Conservation (phyloP, 2,113 vertebrate genomes). For the Cyprinodon brontotheroides region DNA sequence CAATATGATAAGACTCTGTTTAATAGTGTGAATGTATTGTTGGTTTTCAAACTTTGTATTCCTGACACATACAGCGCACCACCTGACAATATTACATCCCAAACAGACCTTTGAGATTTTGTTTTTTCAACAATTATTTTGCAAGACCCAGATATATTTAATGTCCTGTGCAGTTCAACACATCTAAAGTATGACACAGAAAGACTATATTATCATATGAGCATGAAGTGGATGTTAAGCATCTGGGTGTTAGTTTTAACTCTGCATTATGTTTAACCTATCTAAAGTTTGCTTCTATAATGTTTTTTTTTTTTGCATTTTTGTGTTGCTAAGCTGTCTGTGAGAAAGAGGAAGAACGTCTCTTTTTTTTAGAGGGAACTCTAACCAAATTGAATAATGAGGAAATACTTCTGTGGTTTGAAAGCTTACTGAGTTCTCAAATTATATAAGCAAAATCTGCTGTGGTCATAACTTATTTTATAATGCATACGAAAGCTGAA, state of each 20-base stretch:
- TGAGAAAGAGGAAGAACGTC: conserved; percentile 18
- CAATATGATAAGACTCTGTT: background rate
- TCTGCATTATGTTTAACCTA: background rate
- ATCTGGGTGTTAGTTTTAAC: background rate
- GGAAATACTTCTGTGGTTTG: conserved; percentile 28
- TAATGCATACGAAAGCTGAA: conserved; percentile 39
- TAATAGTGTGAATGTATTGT: background rate
- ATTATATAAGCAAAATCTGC: conserved; percentile 21
- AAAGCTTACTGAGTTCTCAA: conserved; percentile 9
- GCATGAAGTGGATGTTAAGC: background rate
- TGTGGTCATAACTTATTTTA: conserved; percentile 23
- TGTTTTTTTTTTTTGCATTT: conserved; percentile 2
- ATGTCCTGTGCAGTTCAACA: background rate
- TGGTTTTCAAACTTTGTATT: no score
- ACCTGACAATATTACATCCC: no score
- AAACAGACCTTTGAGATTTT: background rate
- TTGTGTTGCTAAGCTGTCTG: background rate
- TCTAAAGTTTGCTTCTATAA: background rate
- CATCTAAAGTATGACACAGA: no score
- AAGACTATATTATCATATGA: background rate
- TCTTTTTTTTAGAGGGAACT: conserved; percentile 26
- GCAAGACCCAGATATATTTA: background rate
- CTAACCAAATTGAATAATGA: conserved; percentile 3
- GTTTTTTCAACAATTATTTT: background rate
- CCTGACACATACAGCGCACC: no score